Percentiles rank a stretch among this genome's conserved stretches.
phyloP scores from a whole-genome alignment of 1,140 invertebrate genomes.

The Drosophila setifemur region DNA sequence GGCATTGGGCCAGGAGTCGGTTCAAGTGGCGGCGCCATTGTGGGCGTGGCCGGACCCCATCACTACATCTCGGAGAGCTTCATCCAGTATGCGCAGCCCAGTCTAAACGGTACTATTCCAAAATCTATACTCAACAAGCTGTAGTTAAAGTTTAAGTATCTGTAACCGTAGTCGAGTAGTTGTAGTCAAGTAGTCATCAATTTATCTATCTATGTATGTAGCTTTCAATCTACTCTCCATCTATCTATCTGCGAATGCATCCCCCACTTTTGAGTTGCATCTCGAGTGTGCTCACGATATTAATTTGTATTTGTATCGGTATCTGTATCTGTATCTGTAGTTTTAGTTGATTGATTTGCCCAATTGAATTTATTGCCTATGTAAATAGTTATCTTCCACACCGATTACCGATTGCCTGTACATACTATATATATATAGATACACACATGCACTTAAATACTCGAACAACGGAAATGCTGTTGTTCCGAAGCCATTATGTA shows the following conservation, averaged over 20 bases:
- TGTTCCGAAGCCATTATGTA: conserved; percentile 27
- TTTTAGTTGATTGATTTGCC: conserved; percentile 61
- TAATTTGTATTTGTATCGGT: conserved; percentile 61
- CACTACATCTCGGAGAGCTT: conserved; percentile 82
- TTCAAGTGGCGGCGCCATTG: conserved; percentile 42
- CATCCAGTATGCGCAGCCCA: conserved; percentile 82
- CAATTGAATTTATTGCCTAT: conserved; percentile 48
- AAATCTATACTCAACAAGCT: conserved; percentile 81
- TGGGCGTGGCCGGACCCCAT: conserved; percentile 71
- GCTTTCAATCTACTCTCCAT: neutral
- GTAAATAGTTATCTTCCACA: conserved; percentile 26
- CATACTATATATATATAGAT: conserved; percentile 15
- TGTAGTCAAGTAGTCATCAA: conserved; percentile 31
- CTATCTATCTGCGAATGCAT: conserved; percentile 28
- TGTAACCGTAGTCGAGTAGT: conserved; percentile 2
- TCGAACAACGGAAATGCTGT: too few species aligned
- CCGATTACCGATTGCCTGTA: conserved; percentile 17
- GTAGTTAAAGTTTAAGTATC: conserved; percentile 56
- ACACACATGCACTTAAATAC: neutral
- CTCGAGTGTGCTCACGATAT: conserved; percentile 38
- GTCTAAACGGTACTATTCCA: conserved; percentile 82
- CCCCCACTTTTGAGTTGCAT: conserved; percentile 45
- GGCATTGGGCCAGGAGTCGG: conserved; percentile 9
- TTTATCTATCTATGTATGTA: conserved; percentile 10
- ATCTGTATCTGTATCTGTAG: conserved; percentile 56